Base-by-base conservation (phyloP, 2,797 vertebrate species). In the Hypotaenidia okinawae region DNA sequence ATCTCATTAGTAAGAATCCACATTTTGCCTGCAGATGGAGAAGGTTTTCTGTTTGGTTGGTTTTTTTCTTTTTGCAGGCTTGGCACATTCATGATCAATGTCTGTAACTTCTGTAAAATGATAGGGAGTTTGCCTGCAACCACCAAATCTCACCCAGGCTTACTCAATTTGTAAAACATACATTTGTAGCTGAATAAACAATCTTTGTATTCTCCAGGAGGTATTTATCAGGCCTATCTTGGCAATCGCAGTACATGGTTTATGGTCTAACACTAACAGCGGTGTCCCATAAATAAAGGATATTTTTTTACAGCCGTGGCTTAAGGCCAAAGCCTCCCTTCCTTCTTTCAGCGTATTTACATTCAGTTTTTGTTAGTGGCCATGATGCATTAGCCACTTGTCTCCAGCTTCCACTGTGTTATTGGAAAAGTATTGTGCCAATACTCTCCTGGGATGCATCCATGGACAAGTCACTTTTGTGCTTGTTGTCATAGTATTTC, bases 301-400 rank as follows among this genome's bases (percentile, higher is more conserved):
- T 10, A 41, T 80, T 91, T 92, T 94, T 94, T 92, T 84, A 94
- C 35, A 68, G 49, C 21, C n/a, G 17, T 91, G 91, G 89, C 91
- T 85, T 78, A 51, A 62, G 54, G 64, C 87, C 91, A 89, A 91
- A 87, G 16, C 21, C 32, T 83, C 41, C 41, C 39, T 85, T 77
- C 64, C 52, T 74, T 91, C 68, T 85, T 83, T 74, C 23, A 0
- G 23, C 16, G 8, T 94, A 80, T 75, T 94, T 94, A 80, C 55
- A 61, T 85, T 87, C 68, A 64, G 49, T 13, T 89, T 91, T 89
- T 91, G 15, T 91, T 80, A 85, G 82, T 94, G 84, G 45, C 64
- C 16, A 0, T 68, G 87, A 91, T 54, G 75, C 84, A 87, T 86
- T 89, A 96, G 66, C 68, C 84, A 91, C 82, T 96, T 89, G 72